phyloP scores from a whole-genome alignment of 2,113 vertebrate species.

The Corythoichthys haematopterus region DNA sequence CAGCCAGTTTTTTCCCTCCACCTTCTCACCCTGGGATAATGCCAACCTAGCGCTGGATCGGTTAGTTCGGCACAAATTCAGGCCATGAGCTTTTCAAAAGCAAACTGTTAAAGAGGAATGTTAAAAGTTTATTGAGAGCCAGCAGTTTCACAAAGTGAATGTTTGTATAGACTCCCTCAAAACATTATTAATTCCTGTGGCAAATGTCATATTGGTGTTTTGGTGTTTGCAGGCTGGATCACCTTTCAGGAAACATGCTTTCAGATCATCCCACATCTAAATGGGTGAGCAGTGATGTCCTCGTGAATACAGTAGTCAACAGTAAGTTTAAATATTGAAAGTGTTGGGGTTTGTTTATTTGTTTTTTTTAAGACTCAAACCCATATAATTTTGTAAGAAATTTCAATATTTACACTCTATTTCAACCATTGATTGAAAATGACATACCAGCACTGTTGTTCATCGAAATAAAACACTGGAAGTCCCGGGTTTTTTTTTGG shows the following conservation, averaged over 20 bases:
- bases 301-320: not conserved
- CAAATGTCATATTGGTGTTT: not conserved
- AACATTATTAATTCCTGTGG: not conserved
- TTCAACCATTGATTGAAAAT: conserved; percentile 7
- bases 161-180: not conserved
- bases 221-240: conserved; percentile 2
- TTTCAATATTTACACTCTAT: not conserved
- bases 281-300: not conserved
- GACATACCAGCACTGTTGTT: not conserved
- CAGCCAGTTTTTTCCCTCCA: conserved; percentile 7
- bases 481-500: no score
- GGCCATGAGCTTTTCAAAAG: not conserved
- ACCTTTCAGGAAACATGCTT: no score
- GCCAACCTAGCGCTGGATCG: not conserved
- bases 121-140: not conserved
- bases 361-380: no score
- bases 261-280: not conserved
- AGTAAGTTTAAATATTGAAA: no score
- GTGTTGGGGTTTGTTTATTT: no score
- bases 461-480: not conserved
- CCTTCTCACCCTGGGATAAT: not conserved
- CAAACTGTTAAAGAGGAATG: not conserved
- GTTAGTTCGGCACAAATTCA: not conserved
- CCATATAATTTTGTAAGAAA: no score
- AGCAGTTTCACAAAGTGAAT: not conserved